phyloP scores from a whole-genome alignment of 2,888 invertebrate species.

The Eupsilia transversa region DNA sequence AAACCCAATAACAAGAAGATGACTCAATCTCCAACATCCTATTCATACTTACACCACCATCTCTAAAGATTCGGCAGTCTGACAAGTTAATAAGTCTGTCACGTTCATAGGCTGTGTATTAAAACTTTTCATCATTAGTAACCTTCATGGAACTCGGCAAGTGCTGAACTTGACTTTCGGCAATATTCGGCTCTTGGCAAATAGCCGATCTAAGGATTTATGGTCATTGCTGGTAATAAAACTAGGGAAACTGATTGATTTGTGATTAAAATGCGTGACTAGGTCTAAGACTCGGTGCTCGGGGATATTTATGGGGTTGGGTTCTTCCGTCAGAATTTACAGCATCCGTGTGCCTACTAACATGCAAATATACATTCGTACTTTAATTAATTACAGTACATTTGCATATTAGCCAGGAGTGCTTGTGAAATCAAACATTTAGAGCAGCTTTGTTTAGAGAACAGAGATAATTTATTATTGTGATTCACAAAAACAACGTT shows the following conservation, averaged over 20 bases:
- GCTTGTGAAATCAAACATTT: neutral
- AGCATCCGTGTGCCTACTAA: too few relatives aligned
- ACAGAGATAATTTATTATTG: too few relatives aligned
- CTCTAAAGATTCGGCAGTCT: conserved; percentile 37
- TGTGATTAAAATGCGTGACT: conserved; percentile 27
- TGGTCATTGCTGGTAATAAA: conserved; percentile 44
- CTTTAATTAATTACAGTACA: too few relatives aligned
- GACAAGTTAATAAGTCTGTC: conserved; percentile 37
- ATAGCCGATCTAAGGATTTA: conserved; percentile 32
- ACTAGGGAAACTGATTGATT: conserved; percentile 8
- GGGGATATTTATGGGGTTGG: neutral
- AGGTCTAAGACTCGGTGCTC: neutral
- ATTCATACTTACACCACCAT: neutral
- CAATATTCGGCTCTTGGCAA: conserved; percentile 26
- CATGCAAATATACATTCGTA: too few relatives aligned
- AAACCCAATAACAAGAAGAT: conserved; percentile 31
- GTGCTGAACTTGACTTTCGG: conserved; percentile 23
- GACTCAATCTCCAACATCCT: conserved; percentile 31
- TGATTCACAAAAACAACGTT: too few relatives aligned
- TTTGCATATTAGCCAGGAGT: neutral
- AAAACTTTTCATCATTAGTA: conserved; percentile 58
- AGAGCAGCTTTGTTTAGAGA: too few relatives aligned
- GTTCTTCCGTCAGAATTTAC: neutral
- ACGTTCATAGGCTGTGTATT: conserved; percentile 34
- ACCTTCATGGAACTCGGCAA: conserved; percentile 10